phyloP scores from a whole-genome alignment of 2,888 invertebrate genomes.

The Melanchra persicariae region DNA sequence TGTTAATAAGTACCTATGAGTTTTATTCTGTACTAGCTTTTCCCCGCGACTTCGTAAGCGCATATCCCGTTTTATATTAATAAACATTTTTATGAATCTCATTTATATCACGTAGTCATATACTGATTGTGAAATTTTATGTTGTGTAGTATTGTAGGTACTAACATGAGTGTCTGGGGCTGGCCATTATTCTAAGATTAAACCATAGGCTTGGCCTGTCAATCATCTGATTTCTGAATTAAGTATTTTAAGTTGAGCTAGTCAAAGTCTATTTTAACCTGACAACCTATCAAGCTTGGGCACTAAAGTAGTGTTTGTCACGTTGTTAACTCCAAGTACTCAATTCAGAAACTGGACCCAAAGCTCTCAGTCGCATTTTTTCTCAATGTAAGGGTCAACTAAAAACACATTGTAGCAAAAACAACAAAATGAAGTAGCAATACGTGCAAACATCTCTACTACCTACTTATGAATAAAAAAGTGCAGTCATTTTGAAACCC shows the following conservation, averaged over 20 bases:
- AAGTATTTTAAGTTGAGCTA: no score
- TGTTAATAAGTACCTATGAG: no score
- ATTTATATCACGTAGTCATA: constrained; percentile 1
- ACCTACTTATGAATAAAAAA: neutral
- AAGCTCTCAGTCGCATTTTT: neutral
- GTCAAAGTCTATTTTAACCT: no score
- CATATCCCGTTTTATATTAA: no score
- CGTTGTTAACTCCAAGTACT: no score
- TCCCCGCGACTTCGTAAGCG: no score
- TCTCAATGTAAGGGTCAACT: neutral
- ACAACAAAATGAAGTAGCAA: constrained; percentile 8
- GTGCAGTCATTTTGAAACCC: constrained; percentile 71
- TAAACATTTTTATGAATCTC: no score
- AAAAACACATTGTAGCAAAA: neutral
- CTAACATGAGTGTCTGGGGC: no score
- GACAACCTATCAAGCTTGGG: no score
- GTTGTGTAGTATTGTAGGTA: neutral
- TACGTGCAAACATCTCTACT: neutral
- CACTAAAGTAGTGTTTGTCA: no score
- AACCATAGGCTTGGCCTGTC: neutral
- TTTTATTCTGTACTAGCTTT: neutral
- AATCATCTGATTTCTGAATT: no score
- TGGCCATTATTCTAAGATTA: neutral
- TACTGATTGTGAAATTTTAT: neutral
- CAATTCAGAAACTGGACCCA: neutral